Base-by-base conservation (phyloP, 2,113 vertebrate genomes). In the Paradisaea rubra region DNA sequence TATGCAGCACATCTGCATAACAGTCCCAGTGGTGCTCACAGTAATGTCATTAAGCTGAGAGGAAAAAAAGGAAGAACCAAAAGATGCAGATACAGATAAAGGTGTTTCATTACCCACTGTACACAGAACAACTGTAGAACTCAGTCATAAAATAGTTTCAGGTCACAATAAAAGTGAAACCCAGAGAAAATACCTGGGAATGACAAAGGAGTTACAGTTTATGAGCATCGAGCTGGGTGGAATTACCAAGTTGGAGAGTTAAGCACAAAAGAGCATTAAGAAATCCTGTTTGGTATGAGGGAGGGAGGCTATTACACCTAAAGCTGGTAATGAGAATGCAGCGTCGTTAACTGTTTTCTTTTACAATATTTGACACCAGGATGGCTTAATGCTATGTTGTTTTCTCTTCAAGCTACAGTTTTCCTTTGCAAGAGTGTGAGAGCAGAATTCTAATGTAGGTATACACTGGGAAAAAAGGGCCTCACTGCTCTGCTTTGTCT, bases 1-100 rank as follows among this genome's bases (percentile, higher is more conserved):
- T 66, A 81, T 14, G 96, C 97, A 97, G 96, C 97, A 95, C 95
- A 97, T 98, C 98, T 98, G 97, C 97, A 97, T 97, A 97, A 94
- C 71, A 69, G 97, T 97, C 97, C 97, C 97, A 13, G 41, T 94
- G 94, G 97, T 96, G 94, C 94, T 97, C 92, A 96, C 96, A 93
- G 97, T 97, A 97, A 98, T 97, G 96, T 91, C 98, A 97, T 97
- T 97, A 97, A 97, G 97, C 93, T 97, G 92, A 82, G 77, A 96
- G 94, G 94, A 97, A 96, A 95, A 97, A 97, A 97, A 97, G 94
- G 95, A 92, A 96, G 84, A 88, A 96, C 49, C 50, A 82, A 81
- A 97, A 97, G 95, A 97, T 93, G 94, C 95, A 59, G 77, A 97
- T 98, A 97, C 95, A 42, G 72, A 97, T 98, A 97, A 97, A 97